Conservation (phyloP, 2,888 invertebrate genomes). For the Thymelicus acteon region DNA sequence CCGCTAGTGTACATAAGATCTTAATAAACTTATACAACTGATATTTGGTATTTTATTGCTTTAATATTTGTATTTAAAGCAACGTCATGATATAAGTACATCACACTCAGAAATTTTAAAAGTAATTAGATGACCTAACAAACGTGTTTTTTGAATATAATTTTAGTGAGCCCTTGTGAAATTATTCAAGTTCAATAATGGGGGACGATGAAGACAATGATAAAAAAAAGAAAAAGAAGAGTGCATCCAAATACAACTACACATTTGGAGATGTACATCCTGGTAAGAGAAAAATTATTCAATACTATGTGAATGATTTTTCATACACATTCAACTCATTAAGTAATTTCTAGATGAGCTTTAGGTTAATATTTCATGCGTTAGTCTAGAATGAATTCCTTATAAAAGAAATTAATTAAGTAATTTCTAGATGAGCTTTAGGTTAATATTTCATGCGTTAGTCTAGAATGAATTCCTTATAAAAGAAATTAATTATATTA, state of each 20-base stretch:
- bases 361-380: no score
- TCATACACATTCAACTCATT: no score
- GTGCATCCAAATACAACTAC: constrained; percentile 76
- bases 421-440: no score
- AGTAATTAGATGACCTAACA: no score
- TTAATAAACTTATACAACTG: constrained; percentile 52
- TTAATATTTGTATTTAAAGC: neutral
- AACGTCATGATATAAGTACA: neutral
- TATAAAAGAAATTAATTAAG: no score
- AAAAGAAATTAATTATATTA: constrained; percentile 41
- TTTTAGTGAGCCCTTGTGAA: constrained; percentile 5
- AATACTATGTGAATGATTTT: no score
- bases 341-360: no score
- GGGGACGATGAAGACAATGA: constrained; percentile 67
- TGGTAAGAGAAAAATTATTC: constrained; percentile 52
- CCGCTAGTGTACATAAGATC: constrained; percentile 55
- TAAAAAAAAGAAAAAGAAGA: constrained; percentile 72
- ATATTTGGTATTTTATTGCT: neutral
- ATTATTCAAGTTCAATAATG: constrained; percentile 51
- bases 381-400: neutral
- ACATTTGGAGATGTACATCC: constrained; percentile 82
- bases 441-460: no score
- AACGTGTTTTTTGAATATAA: neutral
- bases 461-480: neutral
- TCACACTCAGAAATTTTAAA: no score